Percentiles rank a stretch among this genome's conserved stretches.
phyloP scores from a whole-genome alignment of 2,113 vertebrate species.

The Rhinoptilus africanus region DNA sequence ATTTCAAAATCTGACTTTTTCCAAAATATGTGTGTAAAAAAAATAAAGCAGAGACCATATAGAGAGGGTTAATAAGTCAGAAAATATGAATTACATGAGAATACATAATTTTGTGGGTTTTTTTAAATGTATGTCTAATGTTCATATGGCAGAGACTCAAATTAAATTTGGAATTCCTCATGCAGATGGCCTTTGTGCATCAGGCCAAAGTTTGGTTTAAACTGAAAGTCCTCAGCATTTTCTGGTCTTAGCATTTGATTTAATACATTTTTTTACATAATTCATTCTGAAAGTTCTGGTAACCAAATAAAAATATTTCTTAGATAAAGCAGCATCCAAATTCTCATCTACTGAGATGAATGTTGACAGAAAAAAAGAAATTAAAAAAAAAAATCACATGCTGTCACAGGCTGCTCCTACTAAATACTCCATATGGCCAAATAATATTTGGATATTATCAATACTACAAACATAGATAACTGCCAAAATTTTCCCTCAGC shows the following conservation, averaged over 20 bases:
- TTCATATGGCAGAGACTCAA: not conserved
- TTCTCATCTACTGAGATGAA: not conserved
- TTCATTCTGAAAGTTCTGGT: not conserved
- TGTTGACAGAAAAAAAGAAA: not conserved
- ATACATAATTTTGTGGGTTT: fast-evolving
- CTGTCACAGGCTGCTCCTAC: not conserved
- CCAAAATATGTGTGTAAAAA: not conserved
- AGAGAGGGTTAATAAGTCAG: not conserved
- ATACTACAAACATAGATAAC: not conserved
- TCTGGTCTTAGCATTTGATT: not conserved
- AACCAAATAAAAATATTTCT: not conserved
- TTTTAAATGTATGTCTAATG: not conserved
- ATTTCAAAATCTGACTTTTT: not conserved
- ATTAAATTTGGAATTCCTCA: not conserved
- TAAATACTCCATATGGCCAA: not conserved
- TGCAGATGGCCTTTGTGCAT: not conserved
- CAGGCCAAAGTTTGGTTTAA: not conserved
- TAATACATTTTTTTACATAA: not conserved
- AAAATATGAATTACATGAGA: not conserved
- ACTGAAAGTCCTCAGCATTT: not conserved
- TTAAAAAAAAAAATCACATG: not conserved
- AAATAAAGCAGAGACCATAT: not conserved
- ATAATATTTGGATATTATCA: not conserved
- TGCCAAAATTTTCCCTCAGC: not conserved
- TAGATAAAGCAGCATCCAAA: not conserved